These are phyloP conservation scores for Lamellibrachia satsuma DNA, from an alignment of 2,888 invertebrate species.

Conservation along the genomic window DNA sequence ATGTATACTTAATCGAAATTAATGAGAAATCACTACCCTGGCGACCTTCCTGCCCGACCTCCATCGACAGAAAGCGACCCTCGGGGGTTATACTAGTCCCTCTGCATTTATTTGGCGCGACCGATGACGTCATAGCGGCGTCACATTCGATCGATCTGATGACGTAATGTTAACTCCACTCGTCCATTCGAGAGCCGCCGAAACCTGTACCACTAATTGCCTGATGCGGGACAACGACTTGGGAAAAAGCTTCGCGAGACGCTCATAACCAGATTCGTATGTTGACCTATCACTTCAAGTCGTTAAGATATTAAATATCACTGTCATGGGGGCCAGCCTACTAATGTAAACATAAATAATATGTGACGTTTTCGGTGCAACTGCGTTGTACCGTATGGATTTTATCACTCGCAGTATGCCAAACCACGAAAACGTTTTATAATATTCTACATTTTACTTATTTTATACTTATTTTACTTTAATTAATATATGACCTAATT, in stretches of 20 bases:
- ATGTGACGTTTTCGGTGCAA: too few relatives aligned
- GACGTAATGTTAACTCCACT: not conserved
- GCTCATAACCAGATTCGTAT: too few relatives aligned
- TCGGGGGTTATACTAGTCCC: not conserved
- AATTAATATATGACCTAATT: too few relatives aligned
- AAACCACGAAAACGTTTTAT: too few relatives aligned
- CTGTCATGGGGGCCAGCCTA: too few relatives aligned
- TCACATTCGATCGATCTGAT: not conserved
- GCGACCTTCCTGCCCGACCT: not conserved
- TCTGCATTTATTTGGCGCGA: not conserved
- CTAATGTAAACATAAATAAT: too few relatives aligned
- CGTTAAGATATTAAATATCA: too few relatives aligned
- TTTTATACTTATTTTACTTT: too few relatives aligned
- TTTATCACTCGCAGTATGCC: too few relatives aligned
- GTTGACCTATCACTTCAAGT: too few relatives aligned
- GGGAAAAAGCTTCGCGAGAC: not conserved
- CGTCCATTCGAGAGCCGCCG: not conserved
- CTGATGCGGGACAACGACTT: not conserved
- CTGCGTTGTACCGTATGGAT: too few relatives aligned
- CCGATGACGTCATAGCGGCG: not conserved
- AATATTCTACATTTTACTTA: too few relatives aligned
- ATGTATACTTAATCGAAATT: not conserved
- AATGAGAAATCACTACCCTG: not conserved
- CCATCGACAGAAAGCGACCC: not conserved
- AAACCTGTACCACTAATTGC: not conserved